Base-by-base conservation (phyloP, 1,140 invertebrate genomes). In the Luehdorfia chinensis region DNA sequence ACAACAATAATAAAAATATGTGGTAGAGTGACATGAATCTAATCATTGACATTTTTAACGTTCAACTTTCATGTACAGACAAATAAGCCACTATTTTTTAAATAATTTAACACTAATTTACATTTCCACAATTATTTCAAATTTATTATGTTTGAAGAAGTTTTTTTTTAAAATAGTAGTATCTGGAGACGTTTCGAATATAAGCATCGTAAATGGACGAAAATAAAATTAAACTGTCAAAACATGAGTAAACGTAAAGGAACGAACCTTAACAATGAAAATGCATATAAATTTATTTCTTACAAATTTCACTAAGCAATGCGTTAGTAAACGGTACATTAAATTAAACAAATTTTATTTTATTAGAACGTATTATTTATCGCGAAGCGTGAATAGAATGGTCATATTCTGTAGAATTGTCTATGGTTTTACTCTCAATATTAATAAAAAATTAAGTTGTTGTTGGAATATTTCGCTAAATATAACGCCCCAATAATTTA, bases 41-140 rank as follows among this genome's bases (percentile, higher is more conserved):
- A 36, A 25, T 30, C 30, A 43, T 43, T 43, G 39, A 43, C 39
- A 27, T 43, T 43, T 30, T 30, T 16, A 43, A 43, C 28, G 28
- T 16, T 16, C 18, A 25, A 43, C 25, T 28, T 6, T 25, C 23
- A 27, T 21, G 39, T 16, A 16, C 28, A 43, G 25, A 30, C 39
- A 43, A 41, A 39, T 27, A 41, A 13, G 15, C 13, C 19, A 19
- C 12, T 14, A 13, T 43, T 18, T 30, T 28, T 27, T 19, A 18
- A 2, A 28, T 8, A 27, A 27, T 12, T 1, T 27, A 27, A 27
- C 23, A 27, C 7, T 27, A 27, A 27, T n/a, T 27, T 27, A 2
- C 23, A 8, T 7, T 3, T 8, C 6, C 6, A 27, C 8, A 27
- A 27, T 9, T 8, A 27, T 7, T 27, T 27, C 11, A 2, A 27